phyloP scores from a whole-genome alignment of 1,140 invertebrate genomes.

The Monomorium pharaonis region DNA sequence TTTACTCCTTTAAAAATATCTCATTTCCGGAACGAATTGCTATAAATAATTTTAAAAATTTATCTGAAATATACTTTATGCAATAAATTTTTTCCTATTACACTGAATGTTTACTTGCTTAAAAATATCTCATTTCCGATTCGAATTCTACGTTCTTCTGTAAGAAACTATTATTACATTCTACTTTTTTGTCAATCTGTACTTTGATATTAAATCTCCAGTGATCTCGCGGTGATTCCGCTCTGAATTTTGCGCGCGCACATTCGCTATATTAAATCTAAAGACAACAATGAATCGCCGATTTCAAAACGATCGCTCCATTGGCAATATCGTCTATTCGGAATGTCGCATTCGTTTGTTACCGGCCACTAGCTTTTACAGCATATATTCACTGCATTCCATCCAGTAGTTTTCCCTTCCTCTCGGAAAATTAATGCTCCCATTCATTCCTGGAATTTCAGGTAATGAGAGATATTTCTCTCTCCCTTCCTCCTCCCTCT shows the following conservation, averaged over 20 bases:
- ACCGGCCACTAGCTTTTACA: conserved; percentile 21
- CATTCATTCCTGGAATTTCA: conserved; percentile 68
- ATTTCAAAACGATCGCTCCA: conserved; percentile 42
- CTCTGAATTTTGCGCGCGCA: neutral
- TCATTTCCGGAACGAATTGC: neutral
- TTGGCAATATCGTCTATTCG: conserved; percentile 64
- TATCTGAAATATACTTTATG: neutral
- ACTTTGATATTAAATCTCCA: neutral
- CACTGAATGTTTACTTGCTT: neutral
- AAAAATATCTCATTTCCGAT: neutral
- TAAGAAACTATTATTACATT: too few relatives aligned
- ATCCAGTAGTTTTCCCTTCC: conserved; percentile 52
- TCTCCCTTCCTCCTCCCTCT: neutral
- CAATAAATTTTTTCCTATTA: neutral
- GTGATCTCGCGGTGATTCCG: neutral
- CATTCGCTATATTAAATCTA: conserved; percentile 27
- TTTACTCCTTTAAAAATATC: neutral
- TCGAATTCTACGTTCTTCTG: neutral
- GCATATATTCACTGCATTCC: conserved; percentile 62
- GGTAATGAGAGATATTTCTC: conserved; percentile 60
- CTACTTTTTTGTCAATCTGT: neutral
- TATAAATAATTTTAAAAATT: neutral
- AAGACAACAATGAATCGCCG: conserved; percentile 21
- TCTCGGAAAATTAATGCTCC: conserved; percentile 62
- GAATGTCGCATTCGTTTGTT: conserved; percentile 63